Percentiles rank a stretch among this genome's conserved stretches.
Evolutionary conservation across 2,888 invertebrate genomes (phyloP).

Genomic region (Lycia hirtaria): DNA sequence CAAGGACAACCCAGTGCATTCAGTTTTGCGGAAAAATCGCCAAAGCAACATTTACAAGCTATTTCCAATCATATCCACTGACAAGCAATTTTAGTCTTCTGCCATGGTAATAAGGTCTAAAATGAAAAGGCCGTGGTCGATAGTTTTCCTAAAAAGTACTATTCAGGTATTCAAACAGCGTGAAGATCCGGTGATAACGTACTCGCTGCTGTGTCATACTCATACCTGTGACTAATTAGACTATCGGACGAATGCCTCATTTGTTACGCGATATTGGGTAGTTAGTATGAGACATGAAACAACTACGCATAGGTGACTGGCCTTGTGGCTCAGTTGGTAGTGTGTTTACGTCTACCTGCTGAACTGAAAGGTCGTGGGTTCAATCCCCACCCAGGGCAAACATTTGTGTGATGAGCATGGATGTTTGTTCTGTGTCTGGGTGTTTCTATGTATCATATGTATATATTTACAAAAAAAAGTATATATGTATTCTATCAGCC

Average conservation of each 20-base stretch:
- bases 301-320: no score
- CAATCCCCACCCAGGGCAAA: no score
- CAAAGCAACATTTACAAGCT: not conserved
- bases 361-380: no score
- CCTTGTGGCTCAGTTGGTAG: no score
- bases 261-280: conserved; percentile 6
- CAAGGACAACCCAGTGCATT: no score
- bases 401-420: no score
- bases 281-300: not conserved
- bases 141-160: conserved; percentile 9
- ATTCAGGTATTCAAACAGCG: conserved; percentile 18
- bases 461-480: no score
- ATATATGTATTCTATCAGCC: no score
- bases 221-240: conserved; percentile 23
- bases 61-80: conserved; percentile 11
- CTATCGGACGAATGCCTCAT: conserved; percentile 12
- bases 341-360: no score
- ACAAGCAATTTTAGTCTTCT: no score
- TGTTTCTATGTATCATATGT: no score
- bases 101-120: not conserved
- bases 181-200: conserved; percentile 28
- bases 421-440: no score
- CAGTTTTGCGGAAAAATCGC: conserved; percentile 7
- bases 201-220: conserved; percentile 2
- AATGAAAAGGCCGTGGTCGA: not conserved